Evolutionary conservation across 2,797 vertebrate species (phyloP).

Genomic region (Sebastes flavidus): DNA sequence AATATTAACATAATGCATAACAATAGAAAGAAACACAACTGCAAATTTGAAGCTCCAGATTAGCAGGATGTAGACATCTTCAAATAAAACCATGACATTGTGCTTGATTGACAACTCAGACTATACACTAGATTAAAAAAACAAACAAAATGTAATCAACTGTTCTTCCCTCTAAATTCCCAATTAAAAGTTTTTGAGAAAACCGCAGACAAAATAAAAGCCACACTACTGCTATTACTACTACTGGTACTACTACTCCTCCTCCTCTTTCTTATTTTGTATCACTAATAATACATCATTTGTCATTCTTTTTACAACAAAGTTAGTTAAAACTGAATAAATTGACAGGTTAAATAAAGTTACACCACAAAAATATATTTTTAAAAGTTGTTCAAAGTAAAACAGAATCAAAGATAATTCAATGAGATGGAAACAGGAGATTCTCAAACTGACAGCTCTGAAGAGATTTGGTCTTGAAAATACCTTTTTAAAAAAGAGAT

Average conservation of each 20-base stretch:
- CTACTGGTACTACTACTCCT: background rate
- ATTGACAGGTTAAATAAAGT: background rate
- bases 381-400: background rate
- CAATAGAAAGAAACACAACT: background rate
- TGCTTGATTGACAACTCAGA: background rate
- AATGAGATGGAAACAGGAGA: background rate
- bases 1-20: background rate
- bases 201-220: slow-evolving; percentile 2
- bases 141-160: background rate
- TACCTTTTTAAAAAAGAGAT: background rate
- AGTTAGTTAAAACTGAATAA: background rate
- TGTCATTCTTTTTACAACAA: background rate
- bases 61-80: background rate
- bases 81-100: background rate
- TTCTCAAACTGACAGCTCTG: background rate
- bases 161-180: slow-evolving; percentile 5
- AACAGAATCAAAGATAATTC: background rate
- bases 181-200: slow-evolving; percentile 29
- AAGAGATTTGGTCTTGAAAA: background rate
- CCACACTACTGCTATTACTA: background rate
- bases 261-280: background rate
- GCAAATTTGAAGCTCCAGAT: background rate
- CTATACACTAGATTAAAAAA: background rate
- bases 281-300: background rate
- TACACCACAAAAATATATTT: background rate